Evolutionary conservation across 2,888 invertebrate genomes (phyloP), one percentile per base, ranked within the genome.

Genomic region (Rhagophthalmus giganteus): DNA sequence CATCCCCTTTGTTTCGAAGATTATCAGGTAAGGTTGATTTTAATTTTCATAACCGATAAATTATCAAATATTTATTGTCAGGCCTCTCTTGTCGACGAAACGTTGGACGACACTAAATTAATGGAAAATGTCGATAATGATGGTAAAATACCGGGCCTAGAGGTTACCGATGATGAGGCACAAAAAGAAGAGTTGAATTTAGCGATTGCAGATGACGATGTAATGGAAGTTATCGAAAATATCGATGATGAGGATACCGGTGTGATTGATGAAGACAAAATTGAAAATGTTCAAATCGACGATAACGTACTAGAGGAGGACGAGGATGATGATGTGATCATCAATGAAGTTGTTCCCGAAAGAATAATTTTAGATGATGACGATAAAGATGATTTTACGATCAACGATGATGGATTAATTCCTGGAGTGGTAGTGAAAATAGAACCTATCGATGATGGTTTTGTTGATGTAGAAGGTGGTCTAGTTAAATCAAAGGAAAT

Each of bases 1-100:
- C 95, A 96, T 78, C 94, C 95, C 0, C 74, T 90, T 20, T 96
- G 96, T 74, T 87, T 88, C 62, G 90, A 94, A 58, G 95, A 95
- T 69, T 86, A 85, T 67, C 88, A 88, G 82, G 88, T 87, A 68
- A 63, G 16, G 15, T 4, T 15, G 16, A 9, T 10, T 26, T 20
- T 20, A 20, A 20, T 20, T 20, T 20, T 20, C 20, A 20, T 5
- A 20, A 20, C n/a, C n/a, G n/a, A n/a, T n/a, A n/a, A 8, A 5
- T 1, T 34, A n/a, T 10, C 1, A 20, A n/a, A 24, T 16, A 2
- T 24, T 15, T 38, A 39, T 30, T 49, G 44, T 27, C 41, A 62
- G 64, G 55, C 54, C 39, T 71, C 71, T 11, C 49, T 69, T 16
- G 61, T 61, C 56, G 71, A 70, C 45, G 49, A 57, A 10, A 52